Conservation (phyloP, 2,888 invertebrate species). For the Itoplectis maculator region DNA sequence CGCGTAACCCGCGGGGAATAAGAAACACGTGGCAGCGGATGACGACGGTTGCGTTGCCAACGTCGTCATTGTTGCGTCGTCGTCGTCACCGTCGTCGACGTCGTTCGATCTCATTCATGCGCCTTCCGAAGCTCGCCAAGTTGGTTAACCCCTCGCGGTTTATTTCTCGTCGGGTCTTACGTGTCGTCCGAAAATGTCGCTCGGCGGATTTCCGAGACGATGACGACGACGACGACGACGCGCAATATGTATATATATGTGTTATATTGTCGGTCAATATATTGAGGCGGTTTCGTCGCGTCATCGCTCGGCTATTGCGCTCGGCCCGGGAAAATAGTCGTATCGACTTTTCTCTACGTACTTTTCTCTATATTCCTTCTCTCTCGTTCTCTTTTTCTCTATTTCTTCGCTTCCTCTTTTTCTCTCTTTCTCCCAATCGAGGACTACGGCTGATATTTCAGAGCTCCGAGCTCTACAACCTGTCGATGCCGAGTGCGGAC, state of each 20-base stretch:
- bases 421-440: too few species aligned
- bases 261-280: neutral
- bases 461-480: neutral
- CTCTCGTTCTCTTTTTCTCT: too few species aligned
- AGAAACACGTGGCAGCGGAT: slow-evolving; percentile 29
- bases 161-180: slow-evolving; percentile 12
- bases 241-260: neutral
- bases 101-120: slow-evolving; percentile 40
- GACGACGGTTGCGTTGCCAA: slow-evolving; percentile 30
- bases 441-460: slow-evolving; percentile 10
- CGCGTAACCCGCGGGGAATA: slow-evolving; percentile 31
- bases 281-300: neutral
- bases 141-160: slow-evolving; percentile 44
- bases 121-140: slow-evolving; percentile 51
- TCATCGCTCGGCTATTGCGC: slow-evolving; percentile 6
- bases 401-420: too few species aligned
- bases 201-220: slow-evolving; percentile 7
- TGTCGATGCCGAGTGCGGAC: slow-evolving; percentile 35
- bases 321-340: too few species aligned
- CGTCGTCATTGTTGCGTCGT: slow-evolving; percentile 15
- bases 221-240: slow-evolving; percentile 7
- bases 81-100: neutral
- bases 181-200: slow-evolving; percentile 28
- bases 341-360: slow-evolving; percentile 18
- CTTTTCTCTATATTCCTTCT: too few species aligned